phyloP scores from a whole-genome alignment of 2,888 invertebrate genomes.

The Pyrrhia umbra region DNA sequence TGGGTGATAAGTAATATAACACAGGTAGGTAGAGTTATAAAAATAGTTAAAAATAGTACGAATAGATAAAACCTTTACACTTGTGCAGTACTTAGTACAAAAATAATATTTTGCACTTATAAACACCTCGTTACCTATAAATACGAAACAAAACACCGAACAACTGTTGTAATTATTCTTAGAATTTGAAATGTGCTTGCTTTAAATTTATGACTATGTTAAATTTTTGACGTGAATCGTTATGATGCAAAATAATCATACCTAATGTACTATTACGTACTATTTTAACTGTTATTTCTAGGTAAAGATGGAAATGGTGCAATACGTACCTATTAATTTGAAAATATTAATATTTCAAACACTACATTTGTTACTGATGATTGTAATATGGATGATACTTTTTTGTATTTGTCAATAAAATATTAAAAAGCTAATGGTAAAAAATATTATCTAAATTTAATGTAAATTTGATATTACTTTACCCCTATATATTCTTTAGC shows the following conservation, averaged over 20 bases:
- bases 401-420: no score
- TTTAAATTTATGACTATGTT: conserved; percentile 70
- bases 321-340: neutral
- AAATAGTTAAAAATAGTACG: neutral
- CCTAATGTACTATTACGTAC: conserved; percentile 48
- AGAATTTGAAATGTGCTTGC: conserved; percentile 81
- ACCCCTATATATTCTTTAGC: no score
- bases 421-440: no score
- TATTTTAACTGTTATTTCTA: conserved; percentile 35
- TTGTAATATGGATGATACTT: no score
- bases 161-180: conserved; percentile 82
- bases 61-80: neutral
- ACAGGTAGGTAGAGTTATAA: neutral
- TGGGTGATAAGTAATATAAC: no score
- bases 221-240: conserved; percentile 54
- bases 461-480: no score
- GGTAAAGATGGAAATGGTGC: conserved; percentile 17
- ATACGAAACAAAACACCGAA: conserved; percentile 80
- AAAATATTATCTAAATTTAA: no score
- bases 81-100: conserved; percentile 25
- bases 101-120: conserved; percentile 52
- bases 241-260: conserved; percentile 55
- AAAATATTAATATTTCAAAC: no score
- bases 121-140: conserved; percentile 70
- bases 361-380: no score